Percentiles rank a stretch among this genome's conserved stretches.
Evolutionary conservation across 2,113 vertebrate species (phyloP).

Genomic region (Mola mola): DNA sequence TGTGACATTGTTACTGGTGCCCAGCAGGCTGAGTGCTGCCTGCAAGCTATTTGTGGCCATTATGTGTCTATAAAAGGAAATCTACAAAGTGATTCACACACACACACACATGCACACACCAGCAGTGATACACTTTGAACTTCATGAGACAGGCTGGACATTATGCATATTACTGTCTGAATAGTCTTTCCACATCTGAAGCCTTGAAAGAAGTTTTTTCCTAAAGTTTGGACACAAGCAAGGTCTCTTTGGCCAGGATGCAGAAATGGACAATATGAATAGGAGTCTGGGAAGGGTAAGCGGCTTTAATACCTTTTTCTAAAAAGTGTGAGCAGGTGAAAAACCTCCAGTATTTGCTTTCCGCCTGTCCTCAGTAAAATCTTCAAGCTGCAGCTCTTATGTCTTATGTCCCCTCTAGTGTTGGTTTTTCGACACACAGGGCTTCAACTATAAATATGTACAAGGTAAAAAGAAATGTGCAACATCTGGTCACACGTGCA

Average conservation of each 20-base stretch:
- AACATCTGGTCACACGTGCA: too few relatives aligned
- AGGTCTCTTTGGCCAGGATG: slow-evolving; percentile 8
- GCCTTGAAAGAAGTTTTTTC: background rate
- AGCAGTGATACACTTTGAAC: slow-evolving; percentile 74
- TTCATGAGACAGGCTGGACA: slow-evolving; percentile 72
- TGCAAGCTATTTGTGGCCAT: slow-evolving; percentile 89
- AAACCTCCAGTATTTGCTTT: too few relatives aligned
- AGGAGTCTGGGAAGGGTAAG: slow-evolving; percentile 70
- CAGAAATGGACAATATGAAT: slow-evolving; percentile 55
- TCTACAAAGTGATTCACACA: slow-evolving; percentile 61
- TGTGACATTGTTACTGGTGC: slow-evolving; percentile 80
- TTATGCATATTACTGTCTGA: slow-evolving; percentile 31
- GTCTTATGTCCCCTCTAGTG: too few relatives aligned
- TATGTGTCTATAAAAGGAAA: slow-evolving; percentile 95
- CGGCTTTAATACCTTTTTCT: background rate
- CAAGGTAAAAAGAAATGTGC: too few relatives aligned
- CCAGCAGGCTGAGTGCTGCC: slow-evolving; percentile 83
- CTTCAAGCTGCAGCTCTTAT: too few relatives aligned
- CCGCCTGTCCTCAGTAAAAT: too few relatives aligned
- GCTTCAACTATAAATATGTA: too few relatives aligned
- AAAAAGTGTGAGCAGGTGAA: too few relatives aligned
- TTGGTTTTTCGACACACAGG: too few relatives aligned
- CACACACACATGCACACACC: slow-evolving; percentile 14
- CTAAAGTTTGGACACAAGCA: slow-evolving; percentile 10
- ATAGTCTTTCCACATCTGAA: slow-evolving; percentile 15